These are phyloP conservation scores for Drosophila watanabei DNA, from an alignment of 1,140 invertebrate genomes.

Conservation along the genomic window DNA sequence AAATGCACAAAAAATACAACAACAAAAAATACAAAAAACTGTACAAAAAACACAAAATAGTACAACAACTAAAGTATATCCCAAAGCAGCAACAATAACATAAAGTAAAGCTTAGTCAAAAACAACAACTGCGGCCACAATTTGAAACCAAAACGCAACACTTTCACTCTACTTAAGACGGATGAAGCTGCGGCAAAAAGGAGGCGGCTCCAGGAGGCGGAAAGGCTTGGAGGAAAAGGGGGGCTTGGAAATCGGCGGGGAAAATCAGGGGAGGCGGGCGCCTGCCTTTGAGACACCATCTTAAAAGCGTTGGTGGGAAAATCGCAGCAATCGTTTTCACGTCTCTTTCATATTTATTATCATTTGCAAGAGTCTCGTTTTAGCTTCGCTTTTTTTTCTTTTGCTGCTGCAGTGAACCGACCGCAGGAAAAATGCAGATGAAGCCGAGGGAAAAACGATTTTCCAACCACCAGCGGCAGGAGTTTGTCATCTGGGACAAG, in stretches of 20 bases:
- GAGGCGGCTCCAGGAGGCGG: slow-evolving; percentile 11
- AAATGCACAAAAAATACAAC: slow-evolving; percentile 23
- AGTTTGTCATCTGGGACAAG: slow-evolving; percentile 52
- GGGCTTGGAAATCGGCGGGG: neutral
- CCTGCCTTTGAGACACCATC: slow-evolving; percentile 68
- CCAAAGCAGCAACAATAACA: slow-evolving; percentile 56
- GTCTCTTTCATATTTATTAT: slow-evolving; percentile 63
- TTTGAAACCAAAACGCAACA: slow-evolving; percentile 81
- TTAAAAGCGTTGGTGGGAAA: slow-evolving; percentile 76
- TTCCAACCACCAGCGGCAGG: slow-evolving; percentile 35
- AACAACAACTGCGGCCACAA: slow-evolving; percentile 60
- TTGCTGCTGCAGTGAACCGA: neutral
- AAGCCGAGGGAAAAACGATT: slow-evolving; percentile 36
- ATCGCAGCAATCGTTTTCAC: slow-evolving; percentile 70
- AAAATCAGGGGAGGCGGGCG: slow-evolving; percentile 25
- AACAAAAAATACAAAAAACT: neutral
- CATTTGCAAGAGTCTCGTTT: slow-evolving; percentile 55
- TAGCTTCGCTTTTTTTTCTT: slow-evolving; percentile 22
- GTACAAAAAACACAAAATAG: slow-evolving; percentile 16
- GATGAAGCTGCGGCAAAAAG: slow-evolving; percentile 53
- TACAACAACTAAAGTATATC: slow-evolving; percentile 63
- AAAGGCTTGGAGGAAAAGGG: neutral
- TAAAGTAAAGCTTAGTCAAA: slow-evolving; percentile 19
- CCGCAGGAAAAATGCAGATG: slow-evolving; percentile 47
- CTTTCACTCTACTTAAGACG: slow-evolving; percentile 84